A percentile compares a stretch with the other conserved stretches of the same genome.
Conservation (phyloP, 2,113 vertebrate genomes). For the Amphiprion ocellaris region DNA sequence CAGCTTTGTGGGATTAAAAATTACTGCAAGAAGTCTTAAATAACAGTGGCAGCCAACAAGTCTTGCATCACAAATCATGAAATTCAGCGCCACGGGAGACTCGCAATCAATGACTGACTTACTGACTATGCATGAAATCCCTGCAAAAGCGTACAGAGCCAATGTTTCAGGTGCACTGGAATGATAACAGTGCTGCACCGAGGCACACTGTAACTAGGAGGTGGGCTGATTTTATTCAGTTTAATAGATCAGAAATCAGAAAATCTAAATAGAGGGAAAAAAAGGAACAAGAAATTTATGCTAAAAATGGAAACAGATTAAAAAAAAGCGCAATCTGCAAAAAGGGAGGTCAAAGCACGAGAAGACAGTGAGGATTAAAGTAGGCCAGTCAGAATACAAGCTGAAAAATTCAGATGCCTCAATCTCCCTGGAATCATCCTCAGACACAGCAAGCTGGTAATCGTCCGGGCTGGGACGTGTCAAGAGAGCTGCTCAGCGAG, state of each 20-base stretch:
- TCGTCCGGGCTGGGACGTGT: conserved; percentile 14
- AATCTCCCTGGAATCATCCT: conserved; percentile 11
- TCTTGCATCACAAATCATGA: conserved; percentile 44
- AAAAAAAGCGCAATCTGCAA: conserved; percentile 6
- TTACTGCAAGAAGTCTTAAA: conserved; percentile 59
- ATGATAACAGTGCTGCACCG: conserved; percentile 6
- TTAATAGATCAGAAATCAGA: neutral
- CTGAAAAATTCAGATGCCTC: conserved; percentile 45
- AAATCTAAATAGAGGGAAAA: neutral
- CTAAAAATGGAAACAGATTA: neutral
- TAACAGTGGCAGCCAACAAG: conserved; percentile 41
- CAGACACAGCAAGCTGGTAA: conserved; percentile 7
- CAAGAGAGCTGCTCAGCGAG: conserved; percentile 20
- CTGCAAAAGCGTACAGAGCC: neutral
- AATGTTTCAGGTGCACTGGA: neutral
- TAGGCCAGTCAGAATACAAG: conserved; percentile 19
- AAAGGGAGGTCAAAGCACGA: neutral
- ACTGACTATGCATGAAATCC: conserved; percentile 38
- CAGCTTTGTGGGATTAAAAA: conserved; percentile 67
- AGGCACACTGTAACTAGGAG: neutral
- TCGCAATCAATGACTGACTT: conserved; percentile 50
- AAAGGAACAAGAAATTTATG: neutral
- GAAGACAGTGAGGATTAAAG: conserved; percentile 24
- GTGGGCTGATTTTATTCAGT: neutral
- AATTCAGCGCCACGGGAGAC: conserved; percentile 33